Evolutionary conservation across 37 sponge, comb jelly and placozoan species (phyloP), one percentile per base, ranked within the genome.

Genomic region (Geodia barretti): DNA sequence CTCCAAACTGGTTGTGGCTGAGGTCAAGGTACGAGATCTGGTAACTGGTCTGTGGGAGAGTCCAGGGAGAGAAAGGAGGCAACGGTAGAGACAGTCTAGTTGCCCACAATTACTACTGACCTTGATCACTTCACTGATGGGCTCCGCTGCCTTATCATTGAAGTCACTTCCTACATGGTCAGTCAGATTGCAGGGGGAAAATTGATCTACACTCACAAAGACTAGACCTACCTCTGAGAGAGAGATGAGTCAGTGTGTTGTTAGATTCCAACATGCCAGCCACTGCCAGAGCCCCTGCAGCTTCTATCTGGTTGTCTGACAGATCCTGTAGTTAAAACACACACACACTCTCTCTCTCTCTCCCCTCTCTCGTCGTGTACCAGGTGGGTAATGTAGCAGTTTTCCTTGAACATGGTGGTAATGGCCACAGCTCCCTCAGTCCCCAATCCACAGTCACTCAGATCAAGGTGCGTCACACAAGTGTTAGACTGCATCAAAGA

Each of bases 331-430:
- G 31, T 17, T 58, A 19, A 19, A 19, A 58, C 60, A 20, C 17
- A 20, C 60, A 58, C 60, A 58, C 60, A 58, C 19, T n/a, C n/a
- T n/a, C n/a, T n/a, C n/a, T n/a, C n/a, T n/a, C n/a, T n/a, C n/a
- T n/a, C n/a, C n/a, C n/a, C n/a, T n/a, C n/a, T n/a, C n/a, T n/a
- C n/a, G n/a, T n/a, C n/a, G n/a, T n/a, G 25, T 39, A 87, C 97
- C 43, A 98, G 62, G 41, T 94, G 87, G 54, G 93, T 87, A 41
- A 98, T 92, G 77, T 91, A 98, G 76, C 95, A 94, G 79, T 98
- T 98, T 39, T 98, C 99, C 72, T 92, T 92, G 82, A 98, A 42
- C 99, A 98, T 98, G 74, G 87, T 85, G 24, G 92, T 86, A 26
- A 98, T 82, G 64, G 95, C 92, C 29, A 88, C 75, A 20, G 68